Base-by-base conservation (phyloP, 2,888 invertebrate genomes). In the Drosophila seclusa region DNA sequence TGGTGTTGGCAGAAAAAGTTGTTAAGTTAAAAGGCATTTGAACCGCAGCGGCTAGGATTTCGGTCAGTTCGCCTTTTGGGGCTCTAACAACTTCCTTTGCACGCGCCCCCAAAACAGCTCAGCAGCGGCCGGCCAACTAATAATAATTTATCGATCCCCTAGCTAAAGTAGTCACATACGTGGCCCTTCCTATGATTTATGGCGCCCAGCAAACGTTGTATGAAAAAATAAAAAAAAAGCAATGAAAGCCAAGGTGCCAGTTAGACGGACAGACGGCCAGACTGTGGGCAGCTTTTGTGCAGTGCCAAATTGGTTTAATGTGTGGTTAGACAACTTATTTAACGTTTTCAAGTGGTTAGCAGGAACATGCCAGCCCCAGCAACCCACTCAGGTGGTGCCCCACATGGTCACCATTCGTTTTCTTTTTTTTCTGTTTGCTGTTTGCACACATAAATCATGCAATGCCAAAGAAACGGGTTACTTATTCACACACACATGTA, bases 131-230 rank as follows among this genome's bases (percentile, higher is more conserved):
- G 82, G 80, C 82, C 86, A 90, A 90, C 91, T 90, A 90, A 90
- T 91, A 91, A 91, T 91, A 90, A 90, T 91, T 90, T 91, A 91
- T 91, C 90, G 91, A 90, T 89, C 86, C 84, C 84, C 78, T 73
- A 89, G 90, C 89, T 80, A 75, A 81, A 89, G 90, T 78, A 81
- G 83, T 80, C 82, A 82, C 86, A 89, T 79, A 82, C 86, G 81
- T 78, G 80, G 75, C 71, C 80, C 80, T 80, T 80, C 73, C 86
- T 89, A 87, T 90, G 90, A 90, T 90, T 90, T 90, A 90, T 90
- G 78, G 82, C 81, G 72, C 75, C 76, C 73, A 66, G 70, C 79
- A 71, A 77, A 78, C 82, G 72, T 69, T 24, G 21, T 45, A 24
- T 24, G 13, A 11, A n/a, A 50, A 49, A 29, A 49, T 11, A 21